A percentile compares a stretch with the other conserved stretches of the same genome.
Evolutionary conservation across 2,797 vertebrate genomes (phyloP).

Genomic region (Remorina albescens): DNA sequence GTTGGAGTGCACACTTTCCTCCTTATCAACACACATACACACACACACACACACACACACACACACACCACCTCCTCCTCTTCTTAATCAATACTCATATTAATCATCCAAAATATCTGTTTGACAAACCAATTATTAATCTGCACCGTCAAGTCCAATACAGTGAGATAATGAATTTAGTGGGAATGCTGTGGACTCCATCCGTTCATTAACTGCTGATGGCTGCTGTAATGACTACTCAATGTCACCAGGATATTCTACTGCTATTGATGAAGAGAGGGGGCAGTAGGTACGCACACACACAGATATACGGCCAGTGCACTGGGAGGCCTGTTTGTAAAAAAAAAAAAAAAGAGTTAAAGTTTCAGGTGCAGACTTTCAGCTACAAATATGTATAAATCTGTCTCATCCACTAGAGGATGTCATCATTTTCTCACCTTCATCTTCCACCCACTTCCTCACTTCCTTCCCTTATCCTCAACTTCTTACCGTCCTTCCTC

Average conservation of each 20-base stretch:
- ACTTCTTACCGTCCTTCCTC: conserved; percentile 13
- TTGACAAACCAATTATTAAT: conserved; percentile 91
- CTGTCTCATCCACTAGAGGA: conserved; percentile 55
- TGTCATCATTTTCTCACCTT: conserved; percentile 23
- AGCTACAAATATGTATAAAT: conserved; percentile 9
- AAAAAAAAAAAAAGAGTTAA: not conserved
- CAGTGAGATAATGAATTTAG: conserved; percentile 88
- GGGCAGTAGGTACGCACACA: not conserved
- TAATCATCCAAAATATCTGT: conserved; percentile 87
- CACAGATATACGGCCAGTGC: not conserved
- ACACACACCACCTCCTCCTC: conserved; percentile 42
- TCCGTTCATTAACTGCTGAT: conserved; percentile 91
- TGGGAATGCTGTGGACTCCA: conserved; percentile 86
- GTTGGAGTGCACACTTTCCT: conserved; percentile 77
- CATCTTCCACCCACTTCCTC: not conserved
- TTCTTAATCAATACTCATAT: conserved; percentile 87
- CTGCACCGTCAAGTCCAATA: conserved; percentile 87
- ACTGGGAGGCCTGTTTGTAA: not conserved
- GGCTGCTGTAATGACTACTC: conserved; percentile 86
- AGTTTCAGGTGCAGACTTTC: conserved; percentile 6
- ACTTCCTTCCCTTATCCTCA: conserved; percentile 14
- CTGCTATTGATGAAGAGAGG: conserved; percentile 77
- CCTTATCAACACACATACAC: conserved; percentile 34
- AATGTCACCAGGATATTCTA: conserved; percentile 84
- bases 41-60: conserved; percentile 32